phyloP scores from a whole-genome alignment of 2,888 invertebrate genomes.

The Vesta saturnalis region DNA sequence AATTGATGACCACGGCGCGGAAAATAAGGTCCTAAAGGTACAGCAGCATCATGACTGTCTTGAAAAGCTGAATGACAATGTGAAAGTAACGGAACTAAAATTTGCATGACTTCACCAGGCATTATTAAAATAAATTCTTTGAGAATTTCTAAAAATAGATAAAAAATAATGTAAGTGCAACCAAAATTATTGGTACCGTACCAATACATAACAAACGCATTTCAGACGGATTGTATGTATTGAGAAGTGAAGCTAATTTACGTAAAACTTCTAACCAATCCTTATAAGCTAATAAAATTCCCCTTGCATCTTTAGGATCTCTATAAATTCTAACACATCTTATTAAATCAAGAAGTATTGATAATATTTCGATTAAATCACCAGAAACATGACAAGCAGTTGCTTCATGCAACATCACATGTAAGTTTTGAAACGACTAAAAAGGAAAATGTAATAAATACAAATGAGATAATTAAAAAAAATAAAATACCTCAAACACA shows the following conservation, averaged over 20 bases:
- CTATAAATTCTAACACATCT: slow-evolving; percentile 76
- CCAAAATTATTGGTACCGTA: slow-evolving; percentile 15
- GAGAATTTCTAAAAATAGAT: slow-evolving; percentile 72
- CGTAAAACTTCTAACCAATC: slow-evolving; percentile 91
- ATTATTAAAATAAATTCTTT: slow-evolving; percentile 82
- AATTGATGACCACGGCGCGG: slow-evolving; percentile 74
- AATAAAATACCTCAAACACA: slow-evolving; percentile 72
- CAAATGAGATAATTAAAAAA: not conserved
- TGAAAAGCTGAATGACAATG: slow-evolving; percentile 86
- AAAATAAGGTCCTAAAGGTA: slow-evolving; percentile 80
- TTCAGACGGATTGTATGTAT: slow-evolving; percentile 88
- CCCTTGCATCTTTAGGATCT: slow-evolving; percentile 74
- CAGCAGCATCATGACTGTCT: slow-evolving; percentile 75
- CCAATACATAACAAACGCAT: slow-evolving; percentile 83
- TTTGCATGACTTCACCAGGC: slow-evolving; percentile 81
- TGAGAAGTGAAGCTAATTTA: slow-evolving; percentile 85
- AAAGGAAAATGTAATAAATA: slow-evolving; percentile 56
- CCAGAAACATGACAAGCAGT: slow-evolving; percentile 87
- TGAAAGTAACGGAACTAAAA: slow-evolving; percentile 84
- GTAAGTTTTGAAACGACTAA: slow-evolving; percentile 88
- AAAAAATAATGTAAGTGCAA: slow-evolving; percentile 37
- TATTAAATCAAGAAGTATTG: slow-evolving; percentile 77
- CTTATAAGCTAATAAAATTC: slow-evolving; percentile 76
- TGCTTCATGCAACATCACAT: slow-evolving; percentile 94
- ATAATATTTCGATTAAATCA: slow-evolving; percentile 85